phyloP scores from a whole-genome alignment of 2,113 vertebrate genomes.

The Phyllostomus discolor region DNA sequence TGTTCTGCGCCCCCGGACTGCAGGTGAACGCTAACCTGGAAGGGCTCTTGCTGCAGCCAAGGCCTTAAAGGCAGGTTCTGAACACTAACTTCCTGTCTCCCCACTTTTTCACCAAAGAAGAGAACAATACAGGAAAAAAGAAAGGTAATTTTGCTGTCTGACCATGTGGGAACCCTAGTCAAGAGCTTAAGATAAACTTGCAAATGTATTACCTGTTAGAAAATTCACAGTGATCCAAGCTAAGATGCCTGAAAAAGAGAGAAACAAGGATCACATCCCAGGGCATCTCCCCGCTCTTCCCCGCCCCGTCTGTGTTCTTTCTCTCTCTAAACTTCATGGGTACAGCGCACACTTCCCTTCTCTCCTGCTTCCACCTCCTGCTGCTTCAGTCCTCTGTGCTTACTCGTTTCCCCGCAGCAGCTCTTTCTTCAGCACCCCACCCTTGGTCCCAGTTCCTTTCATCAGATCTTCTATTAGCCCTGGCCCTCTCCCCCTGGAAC shows the following conservation, averaged over 20 bases:
- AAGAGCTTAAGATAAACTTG: conserved; percentile 14
- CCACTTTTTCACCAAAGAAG: not conserved
- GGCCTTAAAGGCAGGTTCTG: not conserved
- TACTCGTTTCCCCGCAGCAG: not conserved
- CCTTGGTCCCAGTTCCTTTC: not conserved
- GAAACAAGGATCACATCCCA: conserved; percentile 12
- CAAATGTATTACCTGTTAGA: conserved; percentile 90
- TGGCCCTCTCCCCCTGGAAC: not conserved
- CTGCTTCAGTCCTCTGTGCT: not conserved
- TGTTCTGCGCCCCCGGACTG: not conserved
- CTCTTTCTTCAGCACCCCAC: not conserved
- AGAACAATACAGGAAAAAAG: not conserved
- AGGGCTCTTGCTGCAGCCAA: not conserved
- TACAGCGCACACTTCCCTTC: not conserved
- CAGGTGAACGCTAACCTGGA: not conserved
- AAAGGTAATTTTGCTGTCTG: not conserved
- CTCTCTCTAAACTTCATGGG: not conserved
- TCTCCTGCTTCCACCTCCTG: not conserved
- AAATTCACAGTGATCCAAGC: conserved; percentile 99
- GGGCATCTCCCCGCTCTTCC: not conserved
- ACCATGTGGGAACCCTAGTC: not conserved
- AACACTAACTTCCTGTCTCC: not conserved
- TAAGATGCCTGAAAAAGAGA: conserved; percentile 88
- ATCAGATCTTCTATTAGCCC: not conserved
- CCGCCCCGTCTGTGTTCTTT: not conserved